Evolutionary conservation across 1,140 invertebrate species (phyloP).

Genomic region (Drosophila kurseongensis): DNA sequence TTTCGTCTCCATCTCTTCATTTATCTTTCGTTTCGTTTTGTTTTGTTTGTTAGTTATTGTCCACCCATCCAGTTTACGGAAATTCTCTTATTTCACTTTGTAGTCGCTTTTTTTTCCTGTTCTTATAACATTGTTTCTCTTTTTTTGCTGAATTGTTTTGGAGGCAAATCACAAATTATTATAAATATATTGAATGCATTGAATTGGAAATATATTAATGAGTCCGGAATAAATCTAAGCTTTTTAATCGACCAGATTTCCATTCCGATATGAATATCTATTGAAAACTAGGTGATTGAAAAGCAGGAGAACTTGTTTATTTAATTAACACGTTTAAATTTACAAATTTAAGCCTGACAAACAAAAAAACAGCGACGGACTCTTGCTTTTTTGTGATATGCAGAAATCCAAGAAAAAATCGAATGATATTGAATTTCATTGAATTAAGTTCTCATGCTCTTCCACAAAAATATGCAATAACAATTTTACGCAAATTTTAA

Average conservation of each 20-base stretch:
- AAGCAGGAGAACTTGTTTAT: background rate
- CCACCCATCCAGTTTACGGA: conserved; percentile 84
- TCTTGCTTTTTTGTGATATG: conserved; percentile 3
- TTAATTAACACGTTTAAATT: conserved; percentile 16
- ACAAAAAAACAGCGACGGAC: background rate
- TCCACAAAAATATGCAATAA: background rate
- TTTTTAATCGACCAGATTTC: conserved; percentile 22
- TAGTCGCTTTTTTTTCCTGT: conserved; percentile 40
- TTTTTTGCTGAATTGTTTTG: conserved; percentile 12
- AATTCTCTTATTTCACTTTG: conserved; percentile 70
- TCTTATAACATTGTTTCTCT: conserved; percentile 4
- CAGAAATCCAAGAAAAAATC: conserved; percentile 15
- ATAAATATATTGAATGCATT: conserved; percentile 12
- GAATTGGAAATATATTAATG: conserved; percentile 46
- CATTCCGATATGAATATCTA: background rate
- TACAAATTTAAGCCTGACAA: background rate
- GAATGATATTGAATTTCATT: conserved; percentile 27
- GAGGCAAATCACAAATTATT: conserved; percentile 34
- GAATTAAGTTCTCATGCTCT: conserved; percentile 8
- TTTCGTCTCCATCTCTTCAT: conserved; percentile 28
- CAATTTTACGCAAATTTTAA: conserved; percentile 13
- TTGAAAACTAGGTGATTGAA: background rate
- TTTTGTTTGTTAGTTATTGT: conserved; percentile 80
- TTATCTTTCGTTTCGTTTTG: conserved; percentile 24
- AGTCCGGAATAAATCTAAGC: conserved; percentile 35